Conservation (phyloP, 2,888 invertebrate species). For the Polydrusus pterygomalis region DNA sequence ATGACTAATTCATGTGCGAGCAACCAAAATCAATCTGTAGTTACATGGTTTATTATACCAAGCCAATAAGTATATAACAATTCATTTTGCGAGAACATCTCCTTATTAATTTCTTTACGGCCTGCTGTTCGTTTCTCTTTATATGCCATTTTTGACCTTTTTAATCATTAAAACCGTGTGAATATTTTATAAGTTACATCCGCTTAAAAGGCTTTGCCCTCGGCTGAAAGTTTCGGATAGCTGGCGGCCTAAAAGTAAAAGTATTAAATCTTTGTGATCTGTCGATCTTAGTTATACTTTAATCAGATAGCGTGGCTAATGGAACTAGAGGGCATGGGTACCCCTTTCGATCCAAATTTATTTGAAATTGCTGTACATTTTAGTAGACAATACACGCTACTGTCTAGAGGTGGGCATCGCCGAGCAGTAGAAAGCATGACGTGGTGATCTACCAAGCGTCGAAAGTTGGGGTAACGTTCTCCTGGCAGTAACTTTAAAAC, state of each 20-base stretch:
- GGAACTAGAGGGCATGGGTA: background rate
- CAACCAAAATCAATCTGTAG: background rate
- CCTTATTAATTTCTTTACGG: conserved; percentile 9
- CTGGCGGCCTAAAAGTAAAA: conserved; percentile 17
- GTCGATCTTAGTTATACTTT: conserved; percentile 5
- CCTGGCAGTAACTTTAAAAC: too few relatives aligned
- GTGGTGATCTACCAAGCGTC: too few relatives aligned
- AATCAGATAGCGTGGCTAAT: background rate
- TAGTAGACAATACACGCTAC: too few relatives aligned
- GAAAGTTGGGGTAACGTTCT: too few relatives aligned
- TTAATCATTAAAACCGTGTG: conserved; percentile 28
- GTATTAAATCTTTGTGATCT: conserved; percentile 21
- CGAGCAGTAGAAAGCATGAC: too few relatives aligned
- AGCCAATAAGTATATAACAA: conserved; percentile 7
- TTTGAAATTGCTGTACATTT: too few relatives aligned
- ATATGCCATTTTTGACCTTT: conserved; percentile 16
- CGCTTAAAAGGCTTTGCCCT: conserved; percentile 21
- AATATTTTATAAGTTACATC: conserved; percentile 22
- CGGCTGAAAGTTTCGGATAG: conserved; percentile 5
- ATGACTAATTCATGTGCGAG: too few relatives aligned
- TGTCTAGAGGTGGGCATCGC: too few relatives aligned
- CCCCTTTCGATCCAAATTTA: background rate
- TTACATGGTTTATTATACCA: background rate
- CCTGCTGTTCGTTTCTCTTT: conserved; percentile 21
- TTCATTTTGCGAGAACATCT: conserved; percentile 8